A percentile compares a stretch with the other conserved stretches of the same genome.
Conservation (phyloP, 2,113 vertebrate species). For the Empidonax traillii region DNA sequence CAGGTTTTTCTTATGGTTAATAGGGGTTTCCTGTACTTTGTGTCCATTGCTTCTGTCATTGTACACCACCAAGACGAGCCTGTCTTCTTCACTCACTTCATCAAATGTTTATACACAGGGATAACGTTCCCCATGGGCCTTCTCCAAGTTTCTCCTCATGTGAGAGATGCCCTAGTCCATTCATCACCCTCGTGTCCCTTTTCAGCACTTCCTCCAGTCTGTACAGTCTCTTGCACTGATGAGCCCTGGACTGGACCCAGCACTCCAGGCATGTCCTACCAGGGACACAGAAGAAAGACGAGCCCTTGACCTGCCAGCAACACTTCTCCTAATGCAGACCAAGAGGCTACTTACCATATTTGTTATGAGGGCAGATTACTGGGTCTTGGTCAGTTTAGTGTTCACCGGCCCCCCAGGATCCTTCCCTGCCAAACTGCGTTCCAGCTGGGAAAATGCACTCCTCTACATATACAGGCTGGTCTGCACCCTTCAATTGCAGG, state of each 20-base stretch:
- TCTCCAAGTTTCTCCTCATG: not conserved
- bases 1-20: not conserved
- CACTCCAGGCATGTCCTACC: not conserved
- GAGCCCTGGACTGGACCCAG: not conserved
- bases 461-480: too few relatives aligned
- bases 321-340: not conserved
- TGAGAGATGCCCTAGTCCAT: not conserved
- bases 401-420: too few relatives aligned
- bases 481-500: not conserved
- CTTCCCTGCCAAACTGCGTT: not conserved
- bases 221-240: not conserved
- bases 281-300: not conserved
- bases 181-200: not conserved
- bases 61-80: not conserved
- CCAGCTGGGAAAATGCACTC: not conserved
- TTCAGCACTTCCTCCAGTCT: not conserved
- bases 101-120: not conserved
- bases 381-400: not conserved
- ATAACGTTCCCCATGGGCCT: not conserved
- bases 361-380: not conserved
- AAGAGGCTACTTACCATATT: not conserved
- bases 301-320: not conserved
- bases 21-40: not conserved
- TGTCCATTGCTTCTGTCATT: not conserved
- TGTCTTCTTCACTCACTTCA: not conserved